Percentiles rank a stretch among this genome's conserved stretches.
Conservation (phyloP, 2,888 invertebrate species). For the Tigriopus californicus region DNA sequence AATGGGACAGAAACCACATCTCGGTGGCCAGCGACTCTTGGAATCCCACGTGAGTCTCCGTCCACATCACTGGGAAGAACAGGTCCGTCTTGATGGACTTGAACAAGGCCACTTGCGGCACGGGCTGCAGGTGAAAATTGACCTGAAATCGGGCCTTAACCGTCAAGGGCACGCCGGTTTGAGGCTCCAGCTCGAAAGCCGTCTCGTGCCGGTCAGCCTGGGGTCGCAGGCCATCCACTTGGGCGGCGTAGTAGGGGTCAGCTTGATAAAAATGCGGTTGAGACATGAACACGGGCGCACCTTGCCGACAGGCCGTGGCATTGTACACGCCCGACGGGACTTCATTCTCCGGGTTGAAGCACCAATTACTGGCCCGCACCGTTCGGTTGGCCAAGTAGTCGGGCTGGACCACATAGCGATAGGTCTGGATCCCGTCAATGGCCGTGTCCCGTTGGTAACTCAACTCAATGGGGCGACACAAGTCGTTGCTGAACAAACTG, state of each 20-base stretch:
- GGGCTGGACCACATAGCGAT: background rate
- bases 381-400: background rate
- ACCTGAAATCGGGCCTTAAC: constrained; percentile 1
- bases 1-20: background rate
- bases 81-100: background rate
- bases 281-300: constrained; percentile 9
- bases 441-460: no score
- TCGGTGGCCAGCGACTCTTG: background rate
- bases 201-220: background rate
- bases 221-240: background rate
- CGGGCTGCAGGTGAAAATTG: background rate
- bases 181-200: background rate
- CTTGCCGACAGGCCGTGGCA: constrained; percentile 5
- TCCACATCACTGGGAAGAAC: constrained; percentile 2
- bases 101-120: background rate
- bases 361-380: background rate
- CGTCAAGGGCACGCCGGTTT: background rate
- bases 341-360: background rate
- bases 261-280: constrained; percentile 6
- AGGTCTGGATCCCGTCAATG: background rate
- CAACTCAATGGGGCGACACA: constrained; percentile 3
- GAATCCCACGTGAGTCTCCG: background rate
- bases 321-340: constrained; percentile 1
- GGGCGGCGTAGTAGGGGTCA: constrained; percentile 3
- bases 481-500: background rate